Evolutionary conservation across 2,113 vertebrate genomes (phyloP).

Genomic region (Coregonus clupeaformis): DNA sequence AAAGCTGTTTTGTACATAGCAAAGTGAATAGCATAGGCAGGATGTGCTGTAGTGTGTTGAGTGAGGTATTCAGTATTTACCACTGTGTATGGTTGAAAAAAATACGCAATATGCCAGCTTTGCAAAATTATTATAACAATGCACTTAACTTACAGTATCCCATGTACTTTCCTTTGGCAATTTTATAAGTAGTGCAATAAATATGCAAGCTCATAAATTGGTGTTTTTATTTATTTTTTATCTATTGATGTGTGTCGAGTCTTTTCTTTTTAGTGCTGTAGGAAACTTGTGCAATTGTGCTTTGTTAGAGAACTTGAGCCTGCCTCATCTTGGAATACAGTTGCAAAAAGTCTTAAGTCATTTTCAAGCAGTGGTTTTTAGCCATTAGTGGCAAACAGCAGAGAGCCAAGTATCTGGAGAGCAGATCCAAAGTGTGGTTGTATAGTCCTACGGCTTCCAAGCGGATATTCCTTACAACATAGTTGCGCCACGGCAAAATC

Average conservation of each 20-base stretch:
- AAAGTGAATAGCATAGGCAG: slow-evolving; percentile 77
- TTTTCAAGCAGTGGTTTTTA: background rate
- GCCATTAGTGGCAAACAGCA: background rate
- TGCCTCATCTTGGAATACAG: background rate
- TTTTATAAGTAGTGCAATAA: slow-evolving; percentile 91
- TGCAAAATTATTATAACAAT: slow-evolving; percentile 83
- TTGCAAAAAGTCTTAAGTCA: background rate
- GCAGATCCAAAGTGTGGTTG: background rate
- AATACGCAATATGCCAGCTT: slow-evolving; percentile 68
- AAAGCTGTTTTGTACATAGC: slow-evolving; percentile 83
- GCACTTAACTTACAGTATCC: slow-evolving; percentile 82
- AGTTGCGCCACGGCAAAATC: no score
- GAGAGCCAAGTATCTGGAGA: background rate
- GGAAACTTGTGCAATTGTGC: background rate
- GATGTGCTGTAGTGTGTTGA: slow-evolving; percentile 75
- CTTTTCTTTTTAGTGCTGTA: background rate
- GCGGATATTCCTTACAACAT: background rate
- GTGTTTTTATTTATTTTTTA: no score
- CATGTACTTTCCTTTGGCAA: slow-evolving; percentile 80
- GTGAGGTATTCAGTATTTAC: slow-evolving; percentile 75
- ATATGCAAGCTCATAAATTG: slow-evolving; percentile 79
- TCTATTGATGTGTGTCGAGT: slow-evolving; percentile 4
- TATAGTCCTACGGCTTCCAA: background rate
- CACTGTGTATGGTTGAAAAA: slow-evolving; percentile 78
- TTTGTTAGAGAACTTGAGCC: background rate